Percentiles rank a stretch among this genome's conserved stretches.
Conservation (phyloP, 2,888 invertebrate genomes). For the Deilephila porcellus region DNA sequence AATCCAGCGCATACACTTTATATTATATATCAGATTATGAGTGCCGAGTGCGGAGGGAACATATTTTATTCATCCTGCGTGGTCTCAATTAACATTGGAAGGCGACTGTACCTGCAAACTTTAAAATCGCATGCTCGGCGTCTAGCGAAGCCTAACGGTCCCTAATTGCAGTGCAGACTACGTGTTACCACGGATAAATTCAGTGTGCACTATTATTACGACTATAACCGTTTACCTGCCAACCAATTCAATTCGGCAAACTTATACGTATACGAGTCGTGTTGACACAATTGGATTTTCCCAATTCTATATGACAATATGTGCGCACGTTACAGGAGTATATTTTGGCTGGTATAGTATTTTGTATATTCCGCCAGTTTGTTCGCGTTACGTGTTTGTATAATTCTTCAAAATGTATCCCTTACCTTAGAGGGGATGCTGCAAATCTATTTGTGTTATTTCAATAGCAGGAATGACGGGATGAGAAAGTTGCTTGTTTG, state of each 20-base stretch:
- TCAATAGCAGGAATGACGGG: too few species aligned
- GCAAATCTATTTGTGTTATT: too few species aligned
- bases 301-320: constrained; percentile 68
- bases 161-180: constrained; percentile 66
- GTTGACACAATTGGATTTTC: constrained; percentile 71
- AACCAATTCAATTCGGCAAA: constrained; percentile 67
- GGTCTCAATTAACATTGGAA: constrained; percentile 22
- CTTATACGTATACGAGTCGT: constrained; percentile 53
- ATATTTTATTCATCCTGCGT: constrained; percentile 13
- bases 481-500: too few species aligned
- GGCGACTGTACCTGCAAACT: constrained; percentile 4
- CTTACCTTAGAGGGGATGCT: too few species aligned
- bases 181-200: constrained; percentile 61
- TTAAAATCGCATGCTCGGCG: constrained; percentile 25
- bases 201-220: constrained; percentile 61
- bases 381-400: background rate
- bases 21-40: constrained; percentile 5
- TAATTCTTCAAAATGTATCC: background rate
- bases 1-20: background rate
- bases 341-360: constrained; percentile 51
- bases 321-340: constrained; percentile 60
- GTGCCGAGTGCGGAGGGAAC: background rate
- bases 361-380: constrained; percentile 13
- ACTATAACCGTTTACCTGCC: constrained; percentile 71
- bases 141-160: constrained; percentile 53